Evolutionary conservation across 2,113 vertebrate species (phyloP).

Genomic region (Prietella phreatophila): DNA sequence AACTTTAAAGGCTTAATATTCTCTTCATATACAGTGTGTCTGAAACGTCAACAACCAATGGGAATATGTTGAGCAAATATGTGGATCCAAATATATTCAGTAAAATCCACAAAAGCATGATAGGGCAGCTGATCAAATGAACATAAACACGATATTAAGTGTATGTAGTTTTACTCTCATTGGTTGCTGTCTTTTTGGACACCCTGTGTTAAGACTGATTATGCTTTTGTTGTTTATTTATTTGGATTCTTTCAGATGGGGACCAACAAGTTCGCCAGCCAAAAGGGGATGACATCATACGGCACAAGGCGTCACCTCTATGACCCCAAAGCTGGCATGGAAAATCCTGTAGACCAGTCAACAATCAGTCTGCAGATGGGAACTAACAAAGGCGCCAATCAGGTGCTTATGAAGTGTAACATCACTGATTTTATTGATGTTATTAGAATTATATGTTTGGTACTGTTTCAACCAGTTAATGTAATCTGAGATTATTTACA

Average conservation of each 20-base stretch:
- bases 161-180: not conserved
- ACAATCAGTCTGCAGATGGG: constrained; percentile 96
- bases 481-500: not conserved
- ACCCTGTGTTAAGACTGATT: not conserved
- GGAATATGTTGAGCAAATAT: not conserved
- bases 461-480: not conserved
- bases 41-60: not conserved
- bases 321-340: constrained; percentile 83
- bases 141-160: not conserved
- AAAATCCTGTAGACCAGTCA: constrained; percentile 86
- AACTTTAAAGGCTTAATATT: not conserved
- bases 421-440: not conserved
- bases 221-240: not conserved
- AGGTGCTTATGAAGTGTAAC: constrained; percentile 68
- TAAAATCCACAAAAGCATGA: not conserved
- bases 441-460: not conserved
- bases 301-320: constrained; percentile 91
- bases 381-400: constrained; percentile 92
- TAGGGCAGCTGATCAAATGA: not conserved
- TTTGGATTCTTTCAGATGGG: constrained; percentile 80
- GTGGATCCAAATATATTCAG: not conserved
- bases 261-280: constrained; percentile 93
- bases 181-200: not conserved
- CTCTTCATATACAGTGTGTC: not conserved
- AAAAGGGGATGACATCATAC: constrained; percentile 94